A percentile compares a stretch with the other conserved stretches of the same genome.
Evolutionary conservation across 2,113 vertebrate genomes (phyloP).

Genomic region (Pitta sordida): DNA sequence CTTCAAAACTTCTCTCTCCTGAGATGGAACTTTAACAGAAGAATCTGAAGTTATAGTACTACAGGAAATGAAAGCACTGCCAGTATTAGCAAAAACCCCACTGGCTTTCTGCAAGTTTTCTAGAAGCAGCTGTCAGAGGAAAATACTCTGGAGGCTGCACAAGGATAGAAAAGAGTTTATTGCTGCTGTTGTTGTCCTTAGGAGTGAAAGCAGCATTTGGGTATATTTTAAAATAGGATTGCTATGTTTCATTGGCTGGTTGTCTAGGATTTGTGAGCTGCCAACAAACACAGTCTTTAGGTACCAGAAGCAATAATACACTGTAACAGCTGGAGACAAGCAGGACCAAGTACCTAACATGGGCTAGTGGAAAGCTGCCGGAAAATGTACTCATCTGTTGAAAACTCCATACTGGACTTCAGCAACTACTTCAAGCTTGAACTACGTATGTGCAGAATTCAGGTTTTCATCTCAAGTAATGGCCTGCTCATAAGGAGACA

Average conservation of each 20-base stretch:
- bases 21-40: background rate
- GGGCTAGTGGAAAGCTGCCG: background rate
- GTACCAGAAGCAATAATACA: background rate
- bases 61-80: background rate
- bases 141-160: background rate
- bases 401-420: background rate
- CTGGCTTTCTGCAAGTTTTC: background rate
- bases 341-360: background rate
- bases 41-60: background rate
- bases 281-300: background rate
- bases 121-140: background rate
- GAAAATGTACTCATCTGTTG: background rate
- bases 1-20: background rate
- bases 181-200: background rate
- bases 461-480: background rate
- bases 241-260: background rate
- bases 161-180: background rate
- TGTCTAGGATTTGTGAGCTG: background rate
- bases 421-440: background rate
- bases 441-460: background rate
- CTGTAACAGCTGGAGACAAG: background rate
- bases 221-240: background rate
- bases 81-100: background rate
- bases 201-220: background rate
- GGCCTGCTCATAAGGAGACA: background rate